Base-by-base conservation (phyloP, 2,113 vertebrate species). In the Petrocephalus microphthalmus region DNA sequence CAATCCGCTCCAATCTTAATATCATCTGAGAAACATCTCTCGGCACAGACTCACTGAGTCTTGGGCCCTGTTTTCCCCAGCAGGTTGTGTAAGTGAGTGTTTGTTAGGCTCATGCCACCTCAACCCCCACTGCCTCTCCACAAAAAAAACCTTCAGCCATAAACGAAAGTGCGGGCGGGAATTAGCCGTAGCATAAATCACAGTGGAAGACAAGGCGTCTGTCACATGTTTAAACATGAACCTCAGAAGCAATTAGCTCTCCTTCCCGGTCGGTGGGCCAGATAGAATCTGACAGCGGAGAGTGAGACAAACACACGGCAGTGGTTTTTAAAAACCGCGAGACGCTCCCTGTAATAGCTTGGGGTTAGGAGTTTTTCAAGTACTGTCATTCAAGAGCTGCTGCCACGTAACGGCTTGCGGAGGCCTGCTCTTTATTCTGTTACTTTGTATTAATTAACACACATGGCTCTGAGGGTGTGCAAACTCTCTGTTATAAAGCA, bases 211-310 rank as follows among this genome's bases (percentile, higher is more conserved):
- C 57, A 42, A 57, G 22, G 81, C 83, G 8, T 64, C 57, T 47
- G 49, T 88, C 45, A 83, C 88, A 85, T 85, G 88, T 88, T 88
- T 88, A 88, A 88, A 88, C 88, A 88, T 88, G 82, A 88, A 85
- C 88, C 56, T 88, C 83, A 85, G 64, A 84, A 85, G 88, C 88
- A 88, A 88, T 88, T 88, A 88, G 83, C 49, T 85, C 83, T 22
- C 47, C 64, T 42, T 60, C 13, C 88, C 29, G 57, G 88, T 64
- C 82, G 15, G 83, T 13, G 22, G 33, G 42, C 29, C 13, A 84
- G 53, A 88, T 88, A 60, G 83, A 22, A 85, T 84, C 83, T 53
- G 88, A 67, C 53, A 88, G 82, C 82, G 10, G 45, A 49, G 57
- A 74, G 67, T 33, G 82, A 85, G 56, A 53, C 82, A 71, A 88